phyloP scores from a whole-genome alignment of 2,888 invertebrate genomes.

The Hesperia comma region DNA sequence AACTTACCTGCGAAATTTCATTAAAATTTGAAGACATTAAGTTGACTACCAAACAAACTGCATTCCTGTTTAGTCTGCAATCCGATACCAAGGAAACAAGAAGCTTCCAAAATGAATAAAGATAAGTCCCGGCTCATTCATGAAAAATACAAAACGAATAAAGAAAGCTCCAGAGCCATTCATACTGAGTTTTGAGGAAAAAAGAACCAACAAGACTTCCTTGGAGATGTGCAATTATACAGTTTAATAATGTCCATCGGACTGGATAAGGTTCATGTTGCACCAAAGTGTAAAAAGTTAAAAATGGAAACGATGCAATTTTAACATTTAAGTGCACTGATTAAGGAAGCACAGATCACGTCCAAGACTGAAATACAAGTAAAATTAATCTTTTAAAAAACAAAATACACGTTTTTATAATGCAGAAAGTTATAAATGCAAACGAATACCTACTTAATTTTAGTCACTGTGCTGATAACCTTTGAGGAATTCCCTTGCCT shows the following conservation, averaged over 20 bases:
- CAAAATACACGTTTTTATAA: too few species aligned
- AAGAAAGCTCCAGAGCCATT: slow-evolving; percentile 52
- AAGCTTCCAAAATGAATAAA: slow-evolving; percentile 41
- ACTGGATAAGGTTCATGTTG: slow-evolving; percentile 4
- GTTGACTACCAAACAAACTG: background rate
- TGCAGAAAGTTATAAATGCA: too few species aligned
- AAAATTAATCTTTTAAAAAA: too few species aligned
- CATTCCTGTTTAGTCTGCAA: background rate
- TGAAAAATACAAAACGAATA: slow-evolving; percentile 39
- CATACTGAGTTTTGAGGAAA: slow-evolving; percentile 53
- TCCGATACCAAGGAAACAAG: slow-evolving; percentile 40
- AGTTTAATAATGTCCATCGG: slow-evolving; percentile 53
- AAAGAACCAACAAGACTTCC: slow-evolving; percentile 46
- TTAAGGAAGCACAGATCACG: too few species aligned
- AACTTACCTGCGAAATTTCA: too few species aligned
- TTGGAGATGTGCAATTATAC: slow-evolving; percentile 56
- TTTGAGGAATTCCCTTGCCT: too few species aligned
- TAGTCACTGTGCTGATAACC: too few species aligned
- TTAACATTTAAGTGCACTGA: too few species aligned
- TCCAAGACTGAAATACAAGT: too few species aligned
- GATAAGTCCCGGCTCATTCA: slow-evolving; percentile 54
- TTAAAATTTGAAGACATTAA: too few species aligned
- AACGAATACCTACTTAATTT: too few species aligned
- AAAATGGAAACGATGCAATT: too few species aligned
- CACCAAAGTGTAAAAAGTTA: background rate